Evolutionary conservation across 2,888 invertebrate genomes (phyloP).

Genomic region (Alviniconcha strummeri): DNA sequence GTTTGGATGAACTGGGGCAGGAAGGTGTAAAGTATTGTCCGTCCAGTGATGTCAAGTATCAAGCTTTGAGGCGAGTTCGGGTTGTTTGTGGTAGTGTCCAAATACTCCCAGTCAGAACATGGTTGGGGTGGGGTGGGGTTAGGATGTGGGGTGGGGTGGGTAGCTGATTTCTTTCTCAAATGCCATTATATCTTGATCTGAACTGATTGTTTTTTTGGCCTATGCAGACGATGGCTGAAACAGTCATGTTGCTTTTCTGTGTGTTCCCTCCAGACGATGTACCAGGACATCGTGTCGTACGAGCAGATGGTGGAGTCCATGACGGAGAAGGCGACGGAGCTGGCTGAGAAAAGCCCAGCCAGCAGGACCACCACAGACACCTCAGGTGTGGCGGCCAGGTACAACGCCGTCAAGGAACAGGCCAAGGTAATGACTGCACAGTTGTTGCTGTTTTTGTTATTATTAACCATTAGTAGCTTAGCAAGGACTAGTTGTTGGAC

Average conservation of each 20-base stretch:
- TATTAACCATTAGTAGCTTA: background rate
- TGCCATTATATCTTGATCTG: too few species aligned
- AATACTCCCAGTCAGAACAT: too few species aligned
- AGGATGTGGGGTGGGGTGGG: too few species aligned
- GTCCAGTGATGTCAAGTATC: too few species aligned
- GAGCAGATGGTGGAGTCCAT: constrained; percentile 98
- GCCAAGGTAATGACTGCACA: constrained; percentile 75
- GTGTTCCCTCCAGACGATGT: constrained; percentile 80
- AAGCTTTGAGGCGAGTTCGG: too few species aligned
- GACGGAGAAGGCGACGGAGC: constrained; percentile 92
- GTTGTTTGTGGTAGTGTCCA: too few species aligned
- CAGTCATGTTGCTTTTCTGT: background rate
- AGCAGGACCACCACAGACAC: constrained; percentile 76
- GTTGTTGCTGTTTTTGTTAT: constrained; percentile 18
- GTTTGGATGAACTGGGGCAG: background rate
- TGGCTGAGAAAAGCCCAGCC: constrained; percentile 89
- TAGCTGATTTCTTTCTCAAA: too few species aligned
- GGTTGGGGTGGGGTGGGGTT: too few species aligned
- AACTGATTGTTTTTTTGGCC: too few species aligned
- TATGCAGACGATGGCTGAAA: too few species aligned
- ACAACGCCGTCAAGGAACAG: constrained; percentile 90
- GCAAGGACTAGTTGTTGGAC: too few species aligned
- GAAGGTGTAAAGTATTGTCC: background rate
- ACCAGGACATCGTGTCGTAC: constrained; percentile 96
- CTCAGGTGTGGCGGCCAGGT: constrained; percentile 92